Evolutionary conservation across 92 coral and sea anemone species (phyloP).

Genomic region (Pocillopora grandis): DNA sequence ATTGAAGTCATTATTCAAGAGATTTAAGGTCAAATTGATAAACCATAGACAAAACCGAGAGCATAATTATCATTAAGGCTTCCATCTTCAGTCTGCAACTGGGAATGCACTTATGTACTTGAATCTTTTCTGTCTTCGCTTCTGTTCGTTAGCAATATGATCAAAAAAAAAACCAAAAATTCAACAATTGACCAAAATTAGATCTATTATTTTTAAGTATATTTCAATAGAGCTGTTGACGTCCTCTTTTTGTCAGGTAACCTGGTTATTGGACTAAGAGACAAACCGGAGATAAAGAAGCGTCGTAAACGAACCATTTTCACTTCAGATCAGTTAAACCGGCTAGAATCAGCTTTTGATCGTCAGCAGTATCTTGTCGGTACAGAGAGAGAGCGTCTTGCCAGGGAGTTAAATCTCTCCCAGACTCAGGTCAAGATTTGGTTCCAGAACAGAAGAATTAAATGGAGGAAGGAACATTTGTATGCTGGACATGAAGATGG

Average conservation of each 20-base stretch:
- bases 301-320: constrained; percentile 92
- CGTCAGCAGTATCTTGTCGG: constrained; percentile 95
- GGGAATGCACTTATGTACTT: too few relatives aligned
- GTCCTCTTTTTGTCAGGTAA: constrained; percentile 15
- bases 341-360: constrained; percentile 89
- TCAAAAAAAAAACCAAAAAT: neutral
- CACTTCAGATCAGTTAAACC: constrained; percentile 88
- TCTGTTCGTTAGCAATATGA: too few relatives aligned
- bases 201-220: neutral
- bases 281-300: constrained; percentile 49
- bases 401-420: constrained; percentile 78
- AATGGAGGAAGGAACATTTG: constrained; percentile 95
- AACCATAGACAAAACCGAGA: too few relatives aligned
- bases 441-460: constrained; percentile 97
- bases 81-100: too few relatives aligned
- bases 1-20: too few relatives aligned
- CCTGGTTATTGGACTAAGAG: constrained; percentile 15
- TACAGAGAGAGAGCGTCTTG: constrained; percentile 87
- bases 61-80: too few relatives aligned
- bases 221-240: too few relatives aligned
- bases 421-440: constrained; percentile 98
- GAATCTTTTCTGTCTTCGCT: too few relatives aligned
- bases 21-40: too few relatives aligned
- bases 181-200: neutral
- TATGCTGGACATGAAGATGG: constrained; percentile 19